A percentile compares a stretch with the other conserved stretches of the same genome.
Conservation (phyloP, 2,888 invertebrate species). For the Idaea straminata region DNA sequence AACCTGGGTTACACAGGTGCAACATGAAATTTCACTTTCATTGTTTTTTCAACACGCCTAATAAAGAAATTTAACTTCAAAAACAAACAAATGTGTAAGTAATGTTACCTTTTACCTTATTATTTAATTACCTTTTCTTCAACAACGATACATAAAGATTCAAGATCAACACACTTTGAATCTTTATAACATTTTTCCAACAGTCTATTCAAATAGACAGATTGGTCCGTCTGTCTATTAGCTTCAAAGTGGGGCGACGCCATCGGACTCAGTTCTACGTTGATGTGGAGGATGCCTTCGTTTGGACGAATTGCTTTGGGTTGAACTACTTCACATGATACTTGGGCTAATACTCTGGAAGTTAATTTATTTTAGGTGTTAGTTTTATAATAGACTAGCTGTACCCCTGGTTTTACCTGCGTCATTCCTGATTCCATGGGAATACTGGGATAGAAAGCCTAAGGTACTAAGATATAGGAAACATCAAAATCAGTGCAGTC, state of each 20-base stretch:
- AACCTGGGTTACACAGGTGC: too few relatives aligned
- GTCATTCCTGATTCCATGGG: too few relatives aligned
- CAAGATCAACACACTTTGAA: conserved; percentile 94
- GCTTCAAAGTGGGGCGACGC: conserved; percentile 92
- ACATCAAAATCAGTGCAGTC: too few relatives aligned
- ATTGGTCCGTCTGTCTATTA: conserved; percentile 85
- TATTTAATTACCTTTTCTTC: conserved; percentile 89
- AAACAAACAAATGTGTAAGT: too few relatives aligned
- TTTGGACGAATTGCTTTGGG: conserved; percentile 93
- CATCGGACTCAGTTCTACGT: conserved; percentile 93
- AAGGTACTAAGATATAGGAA: too few relatives aligned
- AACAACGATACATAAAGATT: conserved; percentile 95
- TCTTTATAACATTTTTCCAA: conserved; percentile 95
- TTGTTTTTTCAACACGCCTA: too few relatives aligned
- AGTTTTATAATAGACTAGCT: too few relatives aligned
- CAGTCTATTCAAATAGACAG: conserved; percentile 87
- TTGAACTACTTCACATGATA: conserved; percentile 91
- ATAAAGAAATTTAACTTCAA: too few relatives aligned
- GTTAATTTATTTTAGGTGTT: not conserved
- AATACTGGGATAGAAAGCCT: too few relatives aligned
- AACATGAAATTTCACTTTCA: too few relatives aligned
- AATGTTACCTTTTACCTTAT: too few relatives aligned
- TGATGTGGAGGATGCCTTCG: conserved; percentile 92
- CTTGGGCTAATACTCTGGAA: conserved; percentile 90
- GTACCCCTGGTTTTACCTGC: too few relatives aligned